phyloP scores from a whole-genome alignment of 2,888 invertebrate genomes.

The Erannis defoliaria region DNA sequence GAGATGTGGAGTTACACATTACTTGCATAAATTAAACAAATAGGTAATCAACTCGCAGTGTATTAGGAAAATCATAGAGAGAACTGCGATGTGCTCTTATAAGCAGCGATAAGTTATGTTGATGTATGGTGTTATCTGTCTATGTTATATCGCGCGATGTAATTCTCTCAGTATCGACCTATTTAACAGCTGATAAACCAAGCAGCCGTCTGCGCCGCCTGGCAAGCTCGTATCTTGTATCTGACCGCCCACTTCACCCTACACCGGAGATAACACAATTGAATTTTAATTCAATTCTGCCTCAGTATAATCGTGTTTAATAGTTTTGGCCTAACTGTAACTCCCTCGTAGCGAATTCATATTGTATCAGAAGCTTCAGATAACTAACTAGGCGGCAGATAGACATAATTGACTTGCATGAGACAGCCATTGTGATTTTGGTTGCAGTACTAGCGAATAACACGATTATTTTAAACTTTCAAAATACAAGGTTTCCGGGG shows the following conservation, averaged over 20 bases:
- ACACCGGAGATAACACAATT: constrained; percentile 62
- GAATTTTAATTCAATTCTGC: constrained; percentile 71
- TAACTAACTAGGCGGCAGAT: constrained; percentile 80
- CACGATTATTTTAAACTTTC: constrained; percentile 51
- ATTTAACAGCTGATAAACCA: constrained; percentile 49
- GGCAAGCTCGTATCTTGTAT: constrained; percentile 39
- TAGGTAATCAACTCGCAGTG: too few relatives aligned
- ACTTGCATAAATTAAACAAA: neutral
- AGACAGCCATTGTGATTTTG: constrained; percentile 80
- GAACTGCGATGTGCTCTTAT: neutral
- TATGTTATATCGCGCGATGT: constrained; percentile 11
- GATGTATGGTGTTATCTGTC: neutral
- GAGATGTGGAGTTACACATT: neutral
- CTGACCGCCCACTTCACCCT: constrained; percentile 47
- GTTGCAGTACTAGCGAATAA: constrained; percentile 56
- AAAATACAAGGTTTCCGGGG: constrained; percentile 37
- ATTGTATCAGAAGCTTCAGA: constrained; percentile 74
- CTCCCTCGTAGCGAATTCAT: constrained; percentile 72
- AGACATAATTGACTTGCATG: constrained; percentile 84
- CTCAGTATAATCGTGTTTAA: constrained; percentile 72
- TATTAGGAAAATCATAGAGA: neutral
- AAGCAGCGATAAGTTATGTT: neutral
- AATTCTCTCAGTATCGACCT: constrained; percentile 27
- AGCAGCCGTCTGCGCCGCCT: constrained; percentile 40
- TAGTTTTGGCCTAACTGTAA: constrained; percentile 70